Percentiles rank a stretch among this genome's conserved stretches.
Evolutionary conservation across 2,888 invertebrate species (phyloP).

Genomic region (Halictus ligatus): DNA sequence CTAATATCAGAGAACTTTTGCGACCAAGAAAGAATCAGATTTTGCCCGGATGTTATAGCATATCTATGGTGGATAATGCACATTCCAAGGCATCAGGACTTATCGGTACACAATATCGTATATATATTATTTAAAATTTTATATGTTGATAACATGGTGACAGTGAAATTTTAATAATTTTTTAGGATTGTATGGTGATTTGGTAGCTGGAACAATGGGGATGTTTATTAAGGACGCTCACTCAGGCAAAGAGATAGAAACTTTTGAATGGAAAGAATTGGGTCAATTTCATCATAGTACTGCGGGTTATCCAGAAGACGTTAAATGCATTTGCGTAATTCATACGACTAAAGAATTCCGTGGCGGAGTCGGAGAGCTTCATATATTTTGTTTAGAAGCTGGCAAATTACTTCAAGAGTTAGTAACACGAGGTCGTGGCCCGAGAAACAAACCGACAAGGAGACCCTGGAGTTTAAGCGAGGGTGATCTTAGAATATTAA

Average conservation of each 20-base stretch:
- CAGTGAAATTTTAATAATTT: conserved; percentile 19
- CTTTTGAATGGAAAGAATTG: conserved; percentile 87
- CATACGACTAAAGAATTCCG: conserved; percentile 86
- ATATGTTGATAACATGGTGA: background rate
- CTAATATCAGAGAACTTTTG: conserved; percentile 82
- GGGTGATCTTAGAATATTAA: conserved; percentile 83
- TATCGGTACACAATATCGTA: conserved; percentile 76
- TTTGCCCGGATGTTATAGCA: conserved; percentile 86
- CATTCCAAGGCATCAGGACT: conserved; percentile 88
- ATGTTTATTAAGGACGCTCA: conserved; percentile 86
- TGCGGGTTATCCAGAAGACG: conserved; percentile 85
- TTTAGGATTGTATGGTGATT: conserved; percentile 86
- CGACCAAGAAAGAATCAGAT: conserved; percentile 84
- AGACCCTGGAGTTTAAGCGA: conserved; percentile 85
- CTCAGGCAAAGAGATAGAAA: conserved; percentile 85
- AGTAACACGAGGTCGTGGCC: conserved; percentile 84
- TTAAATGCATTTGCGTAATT: conserved; percentile 87
- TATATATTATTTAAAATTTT: too few relatives aligned
- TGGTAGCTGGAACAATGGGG: conserved; percentile 86
- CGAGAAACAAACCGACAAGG: conserved; percentile 71
- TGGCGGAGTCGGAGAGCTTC: conserved; percentile 85
- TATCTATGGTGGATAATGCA: conserved; percentile 88
- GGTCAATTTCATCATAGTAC: conserved; percentile 86
- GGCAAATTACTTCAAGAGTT: conserved; percentile 84
- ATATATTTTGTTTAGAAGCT: conserved; percentile 85